These are phyloP conservation scores for Cottoperca gobio DNA, from an alignment of 2,797 vertebrate genomes.

Conservation along the genomic window DNA sequence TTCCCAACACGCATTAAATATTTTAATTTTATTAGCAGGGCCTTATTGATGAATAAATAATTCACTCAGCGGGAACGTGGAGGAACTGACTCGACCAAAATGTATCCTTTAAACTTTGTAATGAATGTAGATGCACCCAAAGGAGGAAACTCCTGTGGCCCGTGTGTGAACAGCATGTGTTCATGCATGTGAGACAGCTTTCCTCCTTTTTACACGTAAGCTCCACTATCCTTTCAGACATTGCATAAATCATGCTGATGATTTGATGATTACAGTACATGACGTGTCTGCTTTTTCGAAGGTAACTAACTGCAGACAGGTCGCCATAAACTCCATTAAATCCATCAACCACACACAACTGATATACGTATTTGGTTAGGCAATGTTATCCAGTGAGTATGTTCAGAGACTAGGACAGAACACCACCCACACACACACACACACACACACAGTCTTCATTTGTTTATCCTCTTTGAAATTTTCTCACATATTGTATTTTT, in stretches of 20 bases:
- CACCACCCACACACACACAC: not conserved
- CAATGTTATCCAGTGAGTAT: slow-evolving; percentile 50
- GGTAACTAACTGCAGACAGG: slow-evolving; percentile 26
- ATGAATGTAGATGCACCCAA: slow-evolving; percentile 19
- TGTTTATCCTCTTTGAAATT: not conserved
- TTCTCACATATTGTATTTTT: not conserved
- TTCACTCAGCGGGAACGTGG: slow-evolving; percentile 22
- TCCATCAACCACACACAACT: slow-evolving; percentile 12
- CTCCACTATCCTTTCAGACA: slow-evolving; percentile 10
- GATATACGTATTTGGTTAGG: slow-evolving; percentile 4
- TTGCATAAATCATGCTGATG: slow-evolving; percentile 14
- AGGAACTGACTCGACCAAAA: slow-evolving; percentile 17
- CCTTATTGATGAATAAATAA: slow-evolving; percentile 48
- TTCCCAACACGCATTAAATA: slow-evolving; percentile 36
- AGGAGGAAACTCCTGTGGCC: not conserved
- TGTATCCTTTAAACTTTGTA: slow-evolving; percentile 13
- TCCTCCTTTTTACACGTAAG: slow-evolving; percentile 19
- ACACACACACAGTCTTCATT: not conserved
- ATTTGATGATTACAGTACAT: slow-evolving; percentile 24
- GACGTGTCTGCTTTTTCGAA: slow-evolving; percentile 31
- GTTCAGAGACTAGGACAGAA: slow-evolving; percentile 28
- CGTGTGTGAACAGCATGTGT: slow-evolving; percentile 7
- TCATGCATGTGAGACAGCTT: slow-evolving; percentile 22
- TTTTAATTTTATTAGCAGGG: slow-evolving; percentile 43
- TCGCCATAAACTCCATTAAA: slow-evolving; percentile 12